These are phyloP conservation scores for Macrotis lagotis DNA, from an alignment of 2,113 vertebrate genomes.

Conservation along the genomic window DNA sequence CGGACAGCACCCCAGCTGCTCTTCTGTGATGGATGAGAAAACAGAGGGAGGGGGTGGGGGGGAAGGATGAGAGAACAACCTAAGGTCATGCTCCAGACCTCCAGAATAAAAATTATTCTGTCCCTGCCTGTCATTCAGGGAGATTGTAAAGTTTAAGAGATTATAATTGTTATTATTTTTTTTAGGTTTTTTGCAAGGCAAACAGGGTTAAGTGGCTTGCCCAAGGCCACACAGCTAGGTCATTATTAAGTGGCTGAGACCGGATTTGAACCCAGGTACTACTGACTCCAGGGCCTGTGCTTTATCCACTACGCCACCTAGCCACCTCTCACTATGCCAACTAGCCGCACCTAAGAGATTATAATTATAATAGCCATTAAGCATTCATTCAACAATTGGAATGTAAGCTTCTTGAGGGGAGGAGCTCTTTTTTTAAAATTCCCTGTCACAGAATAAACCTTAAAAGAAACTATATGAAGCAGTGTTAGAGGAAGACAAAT, in stretches of 20 bases:
- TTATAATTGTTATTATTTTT: not conserved
- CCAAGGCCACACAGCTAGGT: no score
- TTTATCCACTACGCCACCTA: no score
- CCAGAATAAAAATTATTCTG: not conserved
- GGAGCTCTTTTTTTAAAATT: not conserved
- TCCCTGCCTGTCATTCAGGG: not conserved
- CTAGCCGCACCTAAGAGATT: no score
- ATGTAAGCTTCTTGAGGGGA: not conserved
- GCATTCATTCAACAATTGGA: not conserved
- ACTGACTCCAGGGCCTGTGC: no score
- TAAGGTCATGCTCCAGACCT: not conserved
- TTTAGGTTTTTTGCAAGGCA: no score
- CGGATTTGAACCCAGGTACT: no score
- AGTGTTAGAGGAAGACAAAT: not conserved
- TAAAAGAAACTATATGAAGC: not conserved
- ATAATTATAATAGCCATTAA: no score
- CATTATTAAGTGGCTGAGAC: no score
- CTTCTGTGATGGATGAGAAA: not conserved
- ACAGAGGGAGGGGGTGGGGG: not conserved
- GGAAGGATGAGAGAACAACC: no score
- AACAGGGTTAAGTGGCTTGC: no score
- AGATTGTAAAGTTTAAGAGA: not conserved
- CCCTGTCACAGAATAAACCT: not conserved
- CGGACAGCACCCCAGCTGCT: not conserved
- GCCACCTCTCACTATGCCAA: no score